phyloP scores from a whole-genome alignment of 1,140 invertebrate species.

The Tetragonula clypearis region DNA sequence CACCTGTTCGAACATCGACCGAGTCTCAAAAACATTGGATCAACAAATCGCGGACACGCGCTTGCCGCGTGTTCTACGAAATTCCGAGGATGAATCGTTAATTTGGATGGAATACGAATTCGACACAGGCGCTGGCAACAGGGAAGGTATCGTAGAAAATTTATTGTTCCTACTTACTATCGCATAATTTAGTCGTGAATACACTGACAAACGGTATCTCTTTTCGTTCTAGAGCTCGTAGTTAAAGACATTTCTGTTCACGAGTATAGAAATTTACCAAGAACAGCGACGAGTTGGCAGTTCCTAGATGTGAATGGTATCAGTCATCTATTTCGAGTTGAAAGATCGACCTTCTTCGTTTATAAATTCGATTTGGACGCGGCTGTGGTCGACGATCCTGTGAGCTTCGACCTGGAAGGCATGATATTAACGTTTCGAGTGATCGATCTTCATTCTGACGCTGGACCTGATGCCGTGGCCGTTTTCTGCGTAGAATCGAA shows the following conservation, averaged over 20 bases:
- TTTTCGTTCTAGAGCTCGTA: constrained; percentile 58
- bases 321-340: constrained; percentile 52
- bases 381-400: background rate
- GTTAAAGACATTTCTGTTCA: constrained; percentile 60
- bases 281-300: constrained; percentile 51
- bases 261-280: constrained; percentile 12
- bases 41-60: background rate
- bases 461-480: constrained; percentile 21
- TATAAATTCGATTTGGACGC: constrained; percentile 46
- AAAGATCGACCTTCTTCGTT: constrained; percentile 24
- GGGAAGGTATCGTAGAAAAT: constrained; percentile 63
- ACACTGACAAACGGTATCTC: too few species aligned
- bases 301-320: constrained; percentile 39
- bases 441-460: constrained; percentile 4
- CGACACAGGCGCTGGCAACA: constrained; percentile 64
- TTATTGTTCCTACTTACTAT: too few species aligned
- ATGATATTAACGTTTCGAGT: constrained; percentile 60
- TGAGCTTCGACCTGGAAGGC: constrained; percentile 3
- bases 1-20: constrained; percentile 13
- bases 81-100: constrained; percentile 21
- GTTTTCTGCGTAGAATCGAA: constrained; percentile 63
- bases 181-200: too few species aligned
- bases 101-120: constrained; percentile 71
- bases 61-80: background rate
- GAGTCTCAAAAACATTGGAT: constrained; percentile 1